Evolutionary conservation across 2,888 invertebrate species (phyloP).

Genomic region (Spisula solida): DNA sequence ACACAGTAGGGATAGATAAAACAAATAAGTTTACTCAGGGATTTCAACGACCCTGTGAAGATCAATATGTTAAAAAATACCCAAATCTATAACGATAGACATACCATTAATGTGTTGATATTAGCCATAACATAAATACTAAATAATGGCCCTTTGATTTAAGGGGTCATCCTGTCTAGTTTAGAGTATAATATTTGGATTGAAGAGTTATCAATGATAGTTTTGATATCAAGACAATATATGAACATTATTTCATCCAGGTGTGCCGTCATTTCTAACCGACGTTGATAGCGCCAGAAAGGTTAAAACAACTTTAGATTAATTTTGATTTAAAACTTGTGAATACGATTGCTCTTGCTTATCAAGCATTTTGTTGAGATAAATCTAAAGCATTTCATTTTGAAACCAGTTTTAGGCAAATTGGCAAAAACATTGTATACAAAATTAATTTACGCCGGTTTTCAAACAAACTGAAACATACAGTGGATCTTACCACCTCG

Average conservation of each 20-base stretch:
- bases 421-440: too few species aligned
- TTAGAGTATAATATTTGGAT: conserved; percentile 11
- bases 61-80: conserved; percentile 1
- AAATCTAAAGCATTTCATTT: too few species aligned
- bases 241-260: neutral
- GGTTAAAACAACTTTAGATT: too few species aligned
- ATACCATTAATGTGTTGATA: neutral
- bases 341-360: too few species aligned
- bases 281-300: too few species aligned
- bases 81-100: neutral
- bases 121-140: neutral
- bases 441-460: too few species aligned
- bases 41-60: neutral
- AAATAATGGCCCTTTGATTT: neutral
- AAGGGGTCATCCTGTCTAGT: neutral
- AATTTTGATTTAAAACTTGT: too few species aligned
- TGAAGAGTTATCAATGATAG: neutral
- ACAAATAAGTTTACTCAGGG: neutral
- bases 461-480: too few species aligned
- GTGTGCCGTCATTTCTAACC: too few species aligned
- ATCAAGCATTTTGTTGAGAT: too few species aligned
- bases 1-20: neutral
- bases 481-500: too few species aligned
- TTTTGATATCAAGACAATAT: neutral
- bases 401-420: too few species aligned